Evolutionary conservation across 2,888 invertebrate genomes (phyloP).

Genomic region (Drosophila mimetica): DNA sequence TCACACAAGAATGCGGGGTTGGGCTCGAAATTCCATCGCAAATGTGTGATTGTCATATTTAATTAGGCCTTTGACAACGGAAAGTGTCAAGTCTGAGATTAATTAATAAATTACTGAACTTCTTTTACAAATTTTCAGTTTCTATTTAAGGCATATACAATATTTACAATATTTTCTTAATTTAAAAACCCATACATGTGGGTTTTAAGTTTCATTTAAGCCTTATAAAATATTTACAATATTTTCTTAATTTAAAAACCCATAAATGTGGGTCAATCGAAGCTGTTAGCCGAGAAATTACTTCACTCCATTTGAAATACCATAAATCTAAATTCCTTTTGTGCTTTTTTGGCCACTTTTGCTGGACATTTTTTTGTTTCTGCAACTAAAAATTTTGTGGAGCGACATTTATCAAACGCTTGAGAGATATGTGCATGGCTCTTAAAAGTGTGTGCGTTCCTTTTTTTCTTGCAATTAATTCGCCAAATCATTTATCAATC

Average conservation of each 20-base stretch:
- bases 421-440: constrained; percentile 19
- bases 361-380: constrained; percentile 9
- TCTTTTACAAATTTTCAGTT: too few species aligned
- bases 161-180: too few species aligned
- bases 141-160: too few species aligned
- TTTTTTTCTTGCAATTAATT: constrained; percentile 63
- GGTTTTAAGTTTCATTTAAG: too few species aligned
- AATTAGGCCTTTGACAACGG: neutral
- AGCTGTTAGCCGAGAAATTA: neutral
- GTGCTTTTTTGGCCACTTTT: neutral
- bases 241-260: neutral
- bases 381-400: constrained; percentile 10
- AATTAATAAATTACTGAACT: too few species aligned
- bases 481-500: constrained; percentile 70
- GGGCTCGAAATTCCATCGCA: neutral
- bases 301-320: constrained; percentile 1
- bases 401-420: constrained; percentile 32
- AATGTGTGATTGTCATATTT: neutral
- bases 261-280: neutral
- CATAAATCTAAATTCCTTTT: neutral
- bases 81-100: neutral
- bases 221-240: too few species aligned
- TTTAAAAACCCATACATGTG: neutral
- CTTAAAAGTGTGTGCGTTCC: neutral
- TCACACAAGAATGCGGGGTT: neutral